phyloP scores from a whole-genome alignment of 1,140 invertebrate species.

The Nephila pilipes region DNA sequence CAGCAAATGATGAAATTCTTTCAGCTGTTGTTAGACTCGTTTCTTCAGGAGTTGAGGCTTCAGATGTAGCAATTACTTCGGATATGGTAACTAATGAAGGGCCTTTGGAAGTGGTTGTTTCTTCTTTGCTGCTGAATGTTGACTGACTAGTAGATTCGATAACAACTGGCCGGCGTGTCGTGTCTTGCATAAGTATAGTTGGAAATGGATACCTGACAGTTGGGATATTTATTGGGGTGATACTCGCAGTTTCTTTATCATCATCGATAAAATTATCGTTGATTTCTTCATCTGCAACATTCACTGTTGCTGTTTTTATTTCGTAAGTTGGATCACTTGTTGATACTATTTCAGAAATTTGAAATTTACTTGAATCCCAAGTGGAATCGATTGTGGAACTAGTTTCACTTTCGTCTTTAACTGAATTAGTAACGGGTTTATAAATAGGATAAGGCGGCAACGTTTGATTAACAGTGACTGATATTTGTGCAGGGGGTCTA shows the following conservation, averaged over 20 bases:
- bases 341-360: not conserved
- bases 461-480: not conserved
- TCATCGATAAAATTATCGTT: not conserved
- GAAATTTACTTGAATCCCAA: not conserved
- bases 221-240: not conserved
- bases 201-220: constrained; percentile 62
- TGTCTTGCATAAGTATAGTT: constrained; percentile 42
- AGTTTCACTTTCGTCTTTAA: not conserved
- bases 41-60: not conserved
- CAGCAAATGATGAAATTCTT: not conserved
- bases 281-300: not conserved
- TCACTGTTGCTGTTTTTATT: not conserved
- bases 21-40: not conserved
- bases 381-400: not conserved
- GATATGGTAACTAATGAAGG: not conserved
- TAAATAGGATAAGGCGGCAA: not conserved
- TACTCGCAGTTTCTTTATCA: not conserved
- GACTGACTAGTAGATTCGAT: not conserved
- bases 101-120: not conserved
- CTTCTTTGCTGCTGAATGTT: not conserved
- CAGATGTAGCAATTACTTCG: not conserved
- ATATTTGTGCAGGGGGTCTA: constrained; percentile 7
- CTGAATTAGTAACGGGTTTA: not conserved
- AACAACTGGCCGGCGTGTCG: not conserved
- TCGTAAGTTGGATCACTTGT: not conserved